phyloP scores from a whole-genome alignment of 2,888 invertebrate species.

The Agriopis leucophaearia region DNA sequence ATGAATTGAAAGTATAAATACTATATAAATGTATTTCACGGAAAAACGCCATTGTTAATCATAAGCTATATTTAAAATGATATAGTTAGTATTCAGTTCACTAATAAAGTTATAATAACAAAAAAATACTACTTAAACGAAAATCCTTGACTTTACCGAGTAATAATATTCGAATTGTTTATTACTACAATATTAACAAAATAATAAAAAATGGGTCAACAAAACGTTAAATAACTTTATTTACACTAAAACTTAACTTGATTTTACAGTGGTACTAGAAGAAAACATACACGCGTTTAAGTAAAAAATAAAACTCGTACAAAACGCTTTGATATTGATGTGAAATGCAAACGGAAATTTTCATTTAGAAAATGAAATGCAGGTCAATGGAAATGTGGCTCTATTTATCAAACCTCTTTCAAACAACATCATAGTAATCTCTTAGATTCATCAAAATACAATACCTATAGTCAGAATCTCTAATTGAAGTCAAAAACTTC shows the following conservation, averaged over 20 bases:
- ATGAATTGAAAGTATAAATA: background rate
- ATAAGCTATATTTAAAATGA: conserved; percentile 61
- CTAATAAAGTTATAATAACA: conserved; percentile 71
- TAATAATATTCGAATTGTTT: conserved; percentile 71
- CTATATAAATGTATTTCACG: conserved; percentile 12
- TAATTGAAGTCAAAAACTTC: too few relatives aligned
- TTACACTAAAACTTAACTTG: conserved; percentile 70
- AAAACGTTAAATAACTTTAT: conserved; percentile 74
- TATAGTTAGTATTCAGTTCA: conserved; percentile 71
- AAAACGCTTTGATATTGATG: conserved; percentile 64
- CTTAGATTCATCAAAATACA: too few relatives aligned
- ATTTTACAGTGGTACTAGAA: conserved; percentile 36
- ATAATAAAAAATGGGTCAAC: conserved; percentile 72
- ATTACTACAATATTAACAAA: conserved; percentile 70
- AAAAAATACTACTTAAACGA: conserved; percentile 62
- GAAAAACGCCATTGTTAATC: conserved; percentile 60
- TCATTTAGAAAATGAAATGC: conserved; percentile 46
- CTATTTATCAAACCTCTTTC: conserved; percentile 25
- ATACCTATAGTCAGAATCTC: too few relatives aligned
- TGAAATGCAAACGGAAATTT: conserved; percentile 47
- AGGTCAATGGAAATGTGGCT: conserved; percentile 44
- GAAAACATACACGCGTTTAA: conserved; percentile 44
- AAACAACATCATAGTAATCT: conserved; percentile 31
- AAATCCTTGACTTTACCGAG: conserved; percentile 54
- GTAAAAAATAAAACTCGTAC: conserved; percentile 52